A percentile compares a stretch with the other conserved stretches of the same genome.
Conservation (phyloP, 1,140 invertebrate genomes). For the Rhizoglyphus robini region DNA sequence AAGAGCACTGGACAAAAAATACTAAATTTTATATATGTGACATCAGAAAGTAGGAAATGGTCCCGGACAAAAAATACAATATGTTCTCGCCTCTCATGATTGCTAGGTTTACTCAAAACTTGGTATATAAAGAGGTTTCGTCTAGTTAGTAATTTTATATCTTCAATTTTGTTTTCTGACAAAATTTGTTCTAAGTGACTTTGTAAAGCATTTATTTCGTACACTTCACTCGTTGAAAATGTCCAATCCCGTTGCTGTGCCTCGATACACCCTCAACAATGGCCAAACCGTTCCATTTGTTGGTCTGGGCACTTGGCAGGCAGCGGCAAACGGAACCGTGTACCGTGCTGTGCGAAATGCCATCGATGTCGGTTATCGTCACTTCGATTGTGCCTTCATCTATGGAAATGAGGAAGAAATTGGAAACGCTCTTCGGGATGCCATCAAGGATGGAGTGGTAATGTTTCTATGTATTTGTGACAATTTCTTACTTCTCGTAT, state of each 20-base stretch:
- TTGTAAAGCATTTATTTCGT: too few species aligned
- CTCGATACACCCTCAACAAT: constrained; percentile 32
- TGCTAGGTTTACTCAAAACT: too few species aligned
- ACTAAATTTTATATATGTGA: too few species aligned
- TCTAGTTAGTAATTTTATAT: too few species aligned
- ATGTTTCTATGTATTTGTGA: background rate
- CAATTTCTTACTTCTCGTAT: background rate
- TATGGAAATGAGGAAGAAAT: constrained; percentile 75
- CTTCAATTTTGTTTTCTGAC: too few species aligned
- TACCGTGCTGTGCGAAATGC: constrained; percentile 11
- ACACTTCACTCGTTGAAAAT: background rate
- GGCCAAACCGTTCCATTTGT: constrained; percentile 48
- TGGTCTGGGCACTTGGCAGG: constrained; percentile 55
- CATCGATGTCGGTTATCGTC: constrained; percentile 30
- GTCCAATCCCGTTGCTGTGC: constrained; percentile 10
- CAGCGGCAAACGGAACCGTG: constrained; percentile 11
- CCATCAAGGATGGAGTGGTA: constrained; percentile 55
- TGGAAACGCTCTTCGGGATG: constrained; percentile 54
- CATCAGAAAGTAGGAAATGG: too few species aligned
- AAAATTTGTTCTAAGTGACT: too few species aligned
- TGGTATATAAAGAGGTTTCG: too few species aligned
- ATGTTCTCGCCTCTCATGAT: too few species aligned
- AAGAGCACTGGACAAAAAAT: too few species aligned
- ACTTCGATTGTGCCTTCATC: constrained; percentile 68
- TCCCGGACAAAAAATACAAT: too few species aligned